Base-by-base conservation (phyloP, 2,113 vertebrate species). In the Crotalus horridus region DNA sequence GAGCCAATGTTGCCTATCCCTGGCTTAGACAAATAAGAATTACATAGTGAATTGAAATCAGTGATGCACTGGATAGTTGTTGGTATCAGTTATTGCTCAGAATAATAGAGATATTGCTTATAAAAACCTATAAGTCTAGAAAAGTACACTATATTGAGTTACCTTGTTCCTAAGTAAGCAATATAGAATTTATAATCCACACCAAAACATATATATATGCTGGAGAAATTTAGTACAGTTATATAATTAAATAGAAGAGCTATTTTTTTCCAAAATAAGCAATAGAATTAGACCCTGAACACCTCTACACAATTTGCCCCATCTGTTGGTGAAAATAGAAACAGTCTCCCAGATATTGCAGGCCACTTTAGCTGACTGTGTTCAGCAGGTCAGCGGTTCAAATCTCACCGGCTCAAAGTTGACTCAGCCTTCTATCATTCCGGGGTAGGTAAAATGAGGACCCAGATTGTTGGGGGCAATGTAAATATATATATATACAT, bases 31-130 rank as follows among this genome's bases (percentile, higher is more conserved):
- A 91, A 90, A 61, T 93, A 3, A 21, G 94, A 95, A 95, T 96
- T 85, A 94, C 59, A 94, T 69, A 85, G 92, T 81, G 93, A 85
- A 93, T 58, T 69, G 94, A 94, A 89, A 92, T 2, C 85, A 94
- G 81, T 88, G 69, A 90, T 69, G 15, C 39, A 90, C 29, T 48
- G 20, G 46, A 96, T 93, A 94, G 29, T 64, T 64, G 48, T n/a
- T 93, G 87, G 94, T 92, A 89, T n/a, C 58, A 53, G 91, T 93
- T 59, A 91, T 93, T 93, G 94, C 92, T 93, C 11, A 48, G 7
- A 3, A 55, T 33, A 51, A 64, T 23, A 13, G 51, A 51, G 55
- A 46, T 24, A 15, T 6, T 61, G 29, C 59, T 64, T 64, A 64
- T 12, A 26, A 64, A 64, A 64, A 64, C 3, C 24, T 64, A 12